Evolutionary conservation across 2,888 invertebrate genomes (phyloP).

Genomic region (Lithophane semibrunnea): DNA sequence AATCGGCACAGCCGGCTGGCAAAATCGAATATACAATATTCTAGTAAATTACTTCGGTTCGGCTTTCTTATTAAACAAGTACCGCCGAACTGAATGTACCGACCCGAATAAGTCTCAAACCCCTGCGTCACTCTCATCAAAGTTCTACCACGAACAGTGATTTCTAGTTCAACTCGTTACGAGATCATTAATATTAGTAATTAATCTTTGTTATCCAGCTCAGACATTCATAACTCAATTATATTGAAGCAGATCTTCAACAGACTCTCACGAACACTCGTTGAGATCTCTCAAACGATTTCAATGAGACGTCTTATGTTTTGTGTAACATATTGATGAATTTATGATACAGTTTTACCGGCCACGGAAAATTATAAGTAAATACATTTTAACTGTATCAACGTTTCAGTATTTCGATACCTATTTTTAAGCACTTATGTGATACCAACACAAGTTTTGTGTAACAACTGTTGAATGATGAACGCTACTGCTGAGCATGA

Average conservation of each 20-base stretch:
- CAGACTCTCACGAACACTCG: conserved; percentile 21
- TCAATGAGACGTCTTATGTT: conserved; percentile 18
- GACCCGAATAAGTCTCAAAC: neutral
- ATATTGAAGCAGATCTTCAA: conserved; percentile 24
- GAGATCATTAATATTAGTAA: neutral
- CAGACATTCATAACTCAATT: conserved; percentile 21
- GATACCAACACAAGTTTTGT: neutral
- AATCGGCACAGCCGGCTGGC: neutral
- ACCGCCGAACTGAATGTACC: neutral
- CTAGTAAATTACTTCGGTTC: neutral
- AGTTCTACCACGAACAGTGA: neutral
- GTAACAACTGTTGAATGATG: no score
- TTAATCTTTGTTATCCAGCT: conserved; percentile 10
- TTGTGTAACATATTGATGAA: conserved; percentile 9
- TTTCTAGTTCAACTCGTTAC: neutral
- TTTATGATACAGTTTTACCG: neutral
- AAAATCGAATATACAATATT: neutral
- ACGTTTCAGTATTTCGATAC: neutral
- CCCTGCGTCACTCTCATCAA: neutral
- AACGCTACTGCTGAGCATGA: no score
- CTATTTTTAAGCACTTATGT: neutral
- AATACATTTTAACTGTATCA: neutral
- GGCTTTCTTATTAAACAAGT: neutral
- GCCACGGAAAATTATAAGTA: no score
- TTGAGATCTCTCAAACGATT: conserved; percentile 33